A percentile compares a stretch with the other conserved stretches of the same genome.
Evolutionary conservation across 2,888 invertebrate genomes (phyloP).

Genomic region (Lottia scabra): DNA sequence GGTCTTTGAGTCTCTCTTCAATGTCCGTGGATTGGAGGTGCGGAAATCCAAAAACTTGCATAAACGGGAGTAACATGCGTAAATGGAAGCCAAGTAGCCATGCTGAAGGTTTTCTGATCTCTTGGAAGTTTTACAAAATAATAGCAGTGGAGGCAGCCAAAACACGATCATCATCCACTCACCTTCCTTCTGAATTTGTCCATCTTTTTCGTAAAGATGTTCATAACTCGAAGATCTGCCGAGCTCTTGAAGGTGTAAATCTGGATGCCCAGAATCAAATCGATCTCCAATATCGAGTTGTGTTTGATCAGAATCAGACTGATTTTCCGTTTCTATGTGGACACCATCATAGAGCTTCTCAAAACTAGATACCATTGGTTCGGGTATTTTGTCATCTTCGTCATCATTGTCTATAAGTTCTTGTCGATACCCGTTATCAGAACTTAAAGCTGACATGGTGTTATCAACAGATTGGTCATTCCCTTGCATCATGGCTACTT

Average conservation of each 20-base stretch:
- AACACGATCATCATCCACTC: slow-evolving; percentile 25
- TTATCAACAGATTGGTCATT: slow-evolving; percentile 62
- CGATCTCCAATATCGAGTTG: slow-evolving; percentile 60
- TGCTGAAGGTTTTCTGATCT: background rate
- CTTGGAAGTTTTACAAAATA: background rate
- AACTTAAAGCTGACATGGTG: slow-evolving; percentile 48
- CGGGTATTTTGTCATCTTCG: slow-evolving; percentile 19
- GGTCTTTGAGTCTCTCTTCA: too few relatives aligned
- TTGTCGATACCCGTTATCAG: slow-evolving; percentile 41
- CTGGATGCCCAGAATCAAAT: slow-evolving; percentile 58
- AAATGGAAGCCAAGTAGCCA: background rate
- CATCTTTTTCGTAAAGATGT: slow-evolving; percentile 52
- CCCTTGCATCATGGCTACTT: slow-evolving; percentile 57
- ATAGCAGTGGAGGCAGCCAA: slow-evolving; percentile 3
- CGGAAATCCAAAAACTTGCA: background rate
- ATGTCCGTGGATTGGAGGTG: too few relatives aligned
- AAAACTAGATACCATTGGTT: slow-evolving; percentile 46
- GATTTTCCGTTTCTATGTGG: slow-evolving; percentile 42
- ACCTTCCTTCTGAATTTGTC: slow-evolving; percentile 42
- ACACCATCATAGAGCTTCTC: slow-evolving; percentile 56
- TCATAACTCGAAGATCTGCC: slow-evolving; percentile 60
- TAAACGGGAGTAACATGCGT: background rate
- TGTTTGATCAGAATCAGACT: slow-evolving; percentile 43
- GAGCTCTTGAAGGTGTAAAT: slow-evolving; percentile 43
- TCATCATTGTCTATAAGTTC: slow-evolving; percentile 14